Evolutionary conservation across 2,797 vertebrate species (phyloP).

Genomic region (Lepidocolaptes lacrymiger): DNA sequence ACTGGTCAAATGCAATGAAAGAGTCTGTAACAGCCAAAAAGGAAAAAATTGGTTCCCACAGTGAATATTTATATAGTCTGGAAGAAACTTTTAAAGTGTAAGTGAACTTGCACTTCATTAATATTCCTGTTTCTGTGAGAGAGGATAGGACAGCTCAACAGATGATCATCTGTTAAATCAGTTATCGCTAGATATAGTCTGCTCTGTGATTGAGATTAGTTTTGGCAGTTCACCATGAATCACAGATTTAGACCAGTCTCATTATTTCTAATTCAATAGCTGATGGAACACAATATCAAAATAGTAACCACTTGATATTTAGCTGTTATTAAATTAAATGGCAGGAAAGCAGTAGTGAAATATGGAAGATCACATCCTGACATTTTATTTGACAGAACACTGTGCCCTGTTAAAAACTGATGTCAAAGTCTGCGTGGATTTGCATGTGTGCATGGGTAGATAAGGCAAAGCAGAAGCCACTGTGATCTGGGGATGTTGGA

Average conservation of each 20-base stretch:
- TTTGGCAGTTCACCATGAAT: neutral
- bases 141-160: neutral
- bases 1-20: neutral
- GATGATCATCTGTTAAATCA: neutral
- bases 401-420: neutral
- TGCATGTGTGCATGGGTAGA: neutral
- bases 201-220: neutral
- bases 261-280: slow-evolving; percentile 36
- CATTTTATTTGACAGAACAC: slow-evolving; percentile 17
- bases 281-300: slow-evolving; percentile 27
- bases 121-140: neutral
- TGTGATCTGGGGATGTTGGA: neutral
- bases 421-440: neutral
- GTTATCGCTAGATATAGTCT: neutral
- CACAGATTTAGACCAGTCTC: neutral
- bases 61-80: neutral
- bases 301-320: slow-evolving; percentile 59
- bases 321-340: slow-evolving; percentile 38
- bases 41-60: neutral
- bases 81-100: neutral
- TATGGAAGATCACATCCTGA: slow-evolving; percentile 32
- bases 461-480: neutral
- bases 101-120: neutral
- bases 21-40: neutral
- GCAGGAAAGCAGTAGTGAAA: slow-evolving; percentile 20